These are phyloP conservation scores for Lamprologus sp. DNA, from an alignment of 2,113 vertebrate genomes.

Conservation along the genomic window DNA sequence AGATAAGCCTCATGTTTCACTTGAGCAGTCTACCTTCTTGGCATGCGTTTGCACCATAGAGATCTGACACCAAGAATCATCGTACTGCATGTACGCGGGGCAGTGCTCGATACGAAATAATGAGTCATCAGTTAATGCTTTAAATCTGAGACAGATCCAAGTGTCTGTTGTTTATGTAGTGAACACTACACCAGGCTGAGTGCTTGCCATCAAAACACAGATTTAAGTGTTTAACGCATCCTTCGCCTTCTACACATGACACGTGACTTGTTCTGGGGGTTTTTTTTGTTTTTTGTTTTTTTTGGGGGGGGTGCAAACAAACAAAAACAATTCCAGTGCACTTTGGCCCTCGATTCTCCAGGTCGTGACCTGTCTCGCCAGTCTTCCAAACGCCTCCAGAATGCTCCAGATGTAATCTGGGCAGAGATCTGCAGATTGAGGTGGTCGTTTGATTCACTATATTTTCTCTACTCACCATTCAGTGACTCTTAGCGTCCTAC, in stretches of 20 bases:
- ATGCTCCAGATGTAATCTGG: neutral
- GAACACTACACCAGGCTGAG: neutral
- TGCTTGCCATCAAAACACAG: neutral
- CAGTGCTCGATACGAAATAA: neutral
- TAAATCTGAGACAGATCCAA: neutral
- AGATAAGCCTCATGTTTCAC: neutral
- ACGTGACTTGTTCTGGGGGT: too few species aligned
- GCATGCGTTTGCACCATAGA: neutral
- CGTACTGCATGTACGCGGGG: neutral
- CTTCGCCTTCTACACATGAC: neutral
- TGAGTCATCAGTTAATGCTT: constrained; percentile 23
- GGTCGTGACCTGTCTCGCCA: neutral
- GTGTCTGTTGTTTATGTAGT: neutral
- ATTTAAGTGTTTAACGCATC: neutral
- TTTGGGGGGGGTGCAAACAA: neutral
- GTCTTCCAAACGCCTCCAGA: neutral
- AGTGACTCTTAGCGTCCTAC: neutral
- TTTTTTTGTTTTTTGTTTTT: fast-evolving
- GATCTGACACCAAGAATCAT: neutral
- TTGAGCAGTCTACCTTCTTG: neutral
- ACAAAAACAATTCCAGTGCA: neutral
- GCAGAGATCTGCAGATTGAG: neutral
- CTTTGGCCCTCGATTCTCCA: neutral
- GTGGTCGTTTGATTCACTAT: neutral
- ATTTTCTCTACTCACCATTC: neutral